These are phyloP conservation scores for Folsomia candida DNA, from an alignment of 2,888 invertebrate genomes.

Conservation along the genomic window DNA sequence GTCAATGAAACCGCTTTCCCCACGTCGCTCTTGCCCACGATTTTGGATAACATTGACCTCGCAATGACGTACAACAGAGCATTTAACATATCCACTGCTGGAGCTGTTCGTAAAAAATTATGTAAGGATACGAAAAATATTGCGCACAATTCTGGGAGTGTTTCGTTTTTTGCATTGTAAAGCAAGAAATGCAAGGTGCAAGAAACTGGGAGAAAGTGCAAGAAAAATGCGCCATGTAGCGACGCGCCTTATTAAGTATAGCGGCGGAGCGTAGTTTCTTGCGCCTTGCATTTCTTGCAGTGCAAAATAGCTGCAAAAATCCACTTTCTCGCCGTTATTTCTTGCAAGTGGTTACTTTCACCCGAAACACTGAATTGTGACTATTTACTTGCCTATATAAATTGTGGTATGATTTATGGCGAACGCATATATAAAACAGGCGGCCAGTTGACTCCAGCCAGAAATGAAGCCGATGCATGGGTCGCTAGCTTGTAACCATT, in stretches of 20 bases:
- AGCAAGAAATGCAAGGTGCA: no score
- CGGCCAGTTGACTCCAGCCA: conserved; percentile 77
- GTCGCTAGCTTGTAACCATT: conserved; percentile 75
- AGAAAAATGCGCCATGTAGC: no score
- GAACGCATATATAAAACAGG: conserved; percentile 81
- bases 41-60: conserved; percentile 41
- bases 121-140: no score
- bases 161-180: no score
- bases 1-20: conserved; percentile 38
- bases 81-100: conserved; percentile 40
- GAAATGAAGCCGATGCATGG: conserved; percentile 82
- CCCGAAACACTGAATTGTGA: no score
- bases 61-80: conserved; percentile 37
- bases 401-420: conserved; percentile 75
- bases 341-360: no score
- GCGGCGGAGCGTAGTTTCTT: background rate
- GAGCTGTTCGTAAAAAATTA: conserved; percentile 29
- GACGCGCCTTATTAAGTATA: no score
- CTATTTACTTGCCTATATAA: conserved; percentile 70
- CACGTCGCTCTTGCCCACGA: conserved; percentile 25
- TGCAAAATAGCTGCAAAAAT: no score
- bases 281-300: no score
- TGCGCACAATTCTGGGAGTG: no score
- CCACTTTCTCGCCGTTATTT: no score
- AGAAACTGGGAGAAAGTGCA: no score